Conservation (phyloP, 2,113 vertebrate species). For the Thermophis baileyi region DNA sequence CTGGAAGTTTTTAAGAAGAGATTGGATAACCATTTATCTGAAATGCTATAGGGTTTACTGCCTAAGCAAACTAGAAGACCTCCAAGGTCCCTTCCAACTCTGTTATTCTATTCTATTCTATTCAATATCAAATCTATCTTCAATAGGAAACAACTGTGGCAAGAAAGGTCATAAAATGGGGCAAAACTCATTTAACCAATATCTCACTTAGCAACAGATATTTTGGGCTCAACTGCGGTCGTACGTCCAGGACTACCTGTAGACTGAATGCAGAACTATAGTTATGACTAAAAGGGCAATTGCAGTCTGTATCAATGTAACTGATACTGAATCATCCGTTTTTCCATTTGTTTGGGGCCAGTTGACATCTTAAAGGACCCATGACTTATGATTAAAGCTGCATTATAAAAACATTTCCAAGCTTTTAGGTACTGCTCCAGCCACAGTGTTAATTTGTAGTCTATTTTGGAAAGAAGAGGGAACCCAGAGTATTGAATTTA, state of each 20-base stretch:
- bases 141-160: not conserved
- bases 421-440: not conserved
- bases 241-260: not conserved
- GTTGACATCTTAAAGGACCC: not conserved
- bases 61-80: too few species aligned
- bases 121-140: not conserved
- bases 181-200: not conserved
- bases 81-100: too few species aligned
- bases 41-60: too few species aligned
- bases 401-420: not conserved
- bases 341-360: not conserved
- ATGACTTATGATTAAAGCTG: not conserved
- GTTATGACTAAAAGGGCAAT: not conserved
- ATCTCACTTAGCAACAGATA: not conserved
- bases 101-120: too few species aligned
- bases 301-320: not conserved
- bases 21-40: too few species aligned
- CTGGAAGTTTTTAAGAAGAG: too few species aligned
- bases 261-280: not conserved
- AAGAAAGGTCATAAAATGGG: not conserved
- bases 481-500: constrained; percentile 13
- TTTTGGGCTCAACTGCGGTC: not conserved
- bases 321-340: not conserved
- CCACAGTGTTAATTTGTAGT: not conserved
- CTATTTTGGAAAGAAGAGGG: not conserved